phyloP scores from a whole-genome alignment of 2,113 vertebrate species.

The Stomatorhinus ivindoensis region DNA sequence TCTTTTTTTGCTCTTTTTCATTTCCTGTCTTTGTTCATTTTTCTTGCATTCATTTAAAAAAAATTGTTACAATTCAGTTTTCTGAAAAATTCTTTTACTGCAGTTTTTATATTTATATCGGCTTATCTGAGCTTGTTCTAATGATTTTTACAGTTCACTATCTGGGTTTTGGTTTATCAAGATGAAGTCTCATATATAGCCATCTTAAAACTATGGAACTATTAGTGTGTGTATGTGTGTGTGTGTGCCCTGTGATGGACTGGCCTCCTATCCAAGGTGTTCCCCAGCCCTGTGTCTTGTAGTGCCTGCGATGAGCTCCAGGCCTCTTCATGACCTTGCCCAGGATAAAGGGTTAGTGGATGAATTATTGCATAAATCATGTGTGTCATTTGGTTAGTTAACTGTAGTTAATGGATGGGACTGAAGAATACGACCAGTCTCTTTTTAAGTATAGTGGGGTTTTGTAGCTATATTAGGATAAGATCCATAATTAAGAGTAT shows the following conservation, averaged over 20 bases:
- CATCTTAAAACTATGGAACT: neutral
- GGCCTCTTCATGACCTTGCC: neutral
- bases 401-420: neutral
- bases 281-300: neutral
- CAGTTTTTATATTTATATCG: neutral
- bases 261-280: neutral
- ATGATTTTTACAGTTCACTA: neutral
- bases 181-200: neutral
- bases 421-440: neutral
- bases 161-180: neutral
- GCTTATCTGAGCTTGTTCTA: neutral
- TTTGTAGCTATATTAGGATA: neutral
- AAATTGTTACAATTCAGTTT: neutral
- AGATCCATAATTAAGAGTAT: neutral
- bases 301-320: neutral
- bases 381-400: neutral
- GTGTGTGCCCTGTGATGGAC: neutral
- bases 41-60: neutral
- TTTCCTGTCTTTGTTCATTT: constrained; percentile 16
- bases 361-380: neutral
- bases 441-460: neutral
- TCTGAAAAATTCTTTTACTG: neutral
- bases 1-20: constrained; percentile 10
- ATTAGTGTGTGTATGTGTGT: neutral
- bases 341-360: neutral